A percentile compares a stretch with the other conserved stretches of the same genome.
Evolutionary conservation across 2,888 invertebrate species (phyloP).

Genomic region (Troilus luridus): DNA sequence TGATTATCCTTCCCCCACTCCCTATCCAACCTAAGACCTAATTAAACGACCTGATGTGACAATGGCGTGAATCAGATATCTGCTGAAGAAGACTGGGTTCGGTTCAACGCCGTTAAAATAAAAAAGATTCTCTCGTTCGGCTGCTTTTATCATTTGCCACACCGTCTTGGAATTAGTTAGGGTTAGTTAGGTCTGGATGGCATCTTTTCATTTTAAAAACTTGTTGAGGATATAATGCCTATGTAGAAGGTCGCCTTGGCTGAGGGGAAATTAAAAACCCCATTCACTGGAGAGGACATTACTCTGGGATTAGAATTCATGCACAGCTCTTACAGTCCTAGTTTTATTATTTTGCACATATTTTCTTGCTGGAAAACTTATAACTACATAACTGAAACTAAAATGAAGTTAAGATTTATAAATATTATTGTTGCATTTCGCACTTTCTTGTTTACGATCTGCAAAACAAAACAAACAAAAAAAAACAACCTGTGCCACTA

Average conservation of each 20-base stretch:
- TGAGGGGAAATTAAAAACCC: background rate
- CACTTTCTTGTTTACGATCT: too few species aligned
- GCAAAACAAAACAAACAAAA: too few species aligned
- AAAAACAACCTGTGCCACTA: too few species aligned
- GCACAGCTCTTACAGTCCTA: background rate
- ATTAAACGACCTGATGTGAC: background rate
- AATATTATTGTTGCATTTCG: too few species aligned
- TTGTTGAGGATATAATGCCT: slow-evolving; percentile 8
- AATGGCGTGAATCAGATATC: background rate
- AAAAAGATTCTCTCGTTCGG: background rate
- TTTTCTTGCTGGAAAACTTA: too few species aligned
- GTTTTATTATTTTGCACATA: background rate
- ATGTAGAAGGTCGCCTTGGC: background rate
- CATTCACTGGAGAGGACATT: background rate
- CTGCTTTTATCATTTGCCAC: slow-evolving; percentile 37
- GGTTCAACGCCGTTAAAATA: background rate
- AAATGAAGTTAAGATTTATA: too few species aligned
- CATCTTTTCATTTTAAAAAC: slow-evolving; percentile 35
- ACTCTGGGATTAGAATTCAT: background rate
- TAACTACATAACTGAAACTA: too few species aligned
- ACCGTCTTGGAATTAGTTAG: slow-evolving; percentile 19
- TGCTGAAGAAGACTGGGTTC: background rate
- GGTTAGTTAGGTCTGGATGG: slow-evolving; percentile 29
- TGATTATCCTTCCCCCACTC: background rate
- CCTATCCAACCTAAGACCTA: background rate